A percentile compares a stretch with the other conserved stretches of the same genome.
These are phyloP conservation scores for Caenorhabditis briggsae DNA, from an alignment of 1,140 invertebrate genomes.

Conservation along the genomic window DNA sequence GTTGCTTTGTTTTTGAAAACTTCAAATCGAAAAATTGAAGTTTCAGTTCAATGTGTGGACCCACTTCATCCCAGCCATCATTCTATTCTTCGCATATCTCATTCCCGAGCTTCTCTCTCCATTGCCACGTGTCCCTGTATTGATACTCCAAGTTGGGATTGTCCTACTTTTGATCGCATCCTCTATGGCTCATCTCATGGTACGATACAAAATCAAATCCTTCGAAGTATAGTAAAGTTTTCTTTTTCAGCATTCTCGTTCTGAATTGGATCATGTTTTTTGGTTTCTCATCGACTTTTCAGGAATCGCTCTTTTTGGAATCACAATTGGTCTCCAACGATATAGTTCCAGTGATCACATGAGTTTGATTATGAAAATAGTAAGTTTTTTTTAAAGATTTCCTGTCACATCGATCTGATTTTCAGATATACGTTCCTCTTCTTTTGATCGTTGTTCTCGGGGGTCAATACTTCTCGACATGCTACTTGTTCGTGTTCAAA, in stretches of 20 bases:
- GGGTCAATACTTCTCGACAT: conserved; percentile 67
- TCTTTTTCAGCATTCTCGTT: conserved; percentile 69
- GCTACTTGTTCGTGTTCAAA: conserved; percentile 64
- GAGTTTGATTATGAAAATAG: conserved; percentile 52
- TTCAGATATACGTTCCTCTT: conserved; percentile 65
- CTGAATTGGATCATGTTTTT: conserved; percentile 69
- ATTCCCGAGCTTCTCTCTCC: conserved; percentile 64
- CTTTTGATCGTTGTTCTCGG: conserved; percentile 66
- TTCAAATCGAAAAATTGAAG: not conserved
- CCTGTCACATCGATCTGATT: not conserved
- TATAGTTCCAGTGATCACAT: conserved; percentile 63
- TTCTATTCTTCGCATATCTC: conserved; percentile 66
- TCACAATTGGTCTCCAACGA: conserved; percentile 70
- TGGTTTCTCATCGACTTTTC: conserved; percentile 71
- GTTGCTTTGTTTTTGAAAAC: not conserved
- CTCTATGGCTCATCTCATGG: conserved; percentile 69
- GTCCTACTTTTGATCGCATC: conserved; percentile 67
- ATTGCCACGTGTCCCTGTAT: conserved; percentile 63
- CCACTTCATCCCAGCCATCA: conserved; percentile 68
- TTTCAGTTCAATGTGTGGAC: conserved; percentile 72
- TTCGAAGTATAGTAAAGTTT: conserved; percentile 35
- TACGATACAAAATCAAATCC: conserved; percentile 49
- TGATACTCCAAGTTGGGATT: conserved; percentile 68
- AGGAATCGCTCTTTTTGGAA: conserved; percentile 69
- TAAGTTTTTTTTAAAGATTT: conserved; percentile 27